A percentile compares a stretch with the other conserved stretches of the same genome.
Evolutionary conservation across 2,113 vertebrate species (phyloP).

Genomic region (Semicossyphus pulcher): DNA sequence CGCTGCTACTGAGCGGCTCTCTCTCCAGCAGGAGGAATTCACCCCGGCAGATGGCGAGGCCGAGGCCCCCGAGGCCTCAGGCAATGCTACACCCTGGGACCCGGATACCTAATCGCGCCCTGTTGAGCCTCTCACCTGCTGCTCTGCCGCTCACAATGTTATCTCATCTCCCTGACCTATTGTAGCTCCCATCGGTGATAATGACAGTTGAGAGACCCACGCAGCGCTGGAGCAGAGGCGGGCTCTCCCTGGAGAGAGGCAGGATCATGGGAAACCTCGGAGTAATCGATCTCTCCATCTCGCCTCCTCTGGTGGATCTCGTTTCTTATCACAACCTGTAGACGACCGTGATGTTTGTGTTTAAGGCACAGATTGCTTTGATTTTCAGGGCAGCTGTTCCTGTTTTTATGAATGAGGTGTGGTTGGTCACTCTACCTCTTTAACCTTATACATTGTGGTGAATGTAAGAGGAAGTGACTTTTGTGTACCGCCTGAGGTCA

Average conservation of each 20-base stretch:
- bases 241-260: conserved; percentile 73
- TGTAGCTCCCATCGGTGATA: conserved; percentile 78
- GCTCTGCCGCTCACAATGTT: conserved; percentile 79
- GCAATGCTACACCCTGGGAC: conserved; percentile 87
- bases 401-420: background rate
- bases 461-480: background rate
- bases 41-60: conserved; percentile 83
- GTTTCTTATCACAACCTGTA: conserved; percentile 60
- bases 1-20: conserved; percentile 48
- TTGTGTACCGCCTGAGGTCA: too few relatives aligned
- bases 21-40: conserved; percentile 68
- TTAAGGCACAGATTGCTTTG: conserved; percentile 55
- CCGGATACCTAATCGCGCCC: conserved; percentile 82
- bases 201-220: conserved; percentile 80
- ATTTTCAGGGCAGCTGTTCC: conserved; percentile 27
- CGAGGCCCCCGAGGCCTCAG: conserved; percentile 72
- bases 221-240: conserved; percentile 55
- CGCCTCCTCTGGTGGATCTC: conserved; percentile 56
- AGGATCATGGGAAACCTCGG: conserved; percentile 79
- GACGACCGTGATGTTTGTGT: conserved; percentile 17
- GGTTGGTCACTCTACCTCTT: background rate
- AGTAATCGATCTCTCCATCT: conserved; percentile 77
- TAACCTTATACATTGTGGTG: background rate
- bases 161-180: conserved; percentile 86
- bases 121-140: conserved; percentile 84